Evolutionary conservation across 1,140 invertebrate genomes (phyloP), one percentile per base, ranked within the genome.

Genomic region (Drosophila serrata): DNA sequence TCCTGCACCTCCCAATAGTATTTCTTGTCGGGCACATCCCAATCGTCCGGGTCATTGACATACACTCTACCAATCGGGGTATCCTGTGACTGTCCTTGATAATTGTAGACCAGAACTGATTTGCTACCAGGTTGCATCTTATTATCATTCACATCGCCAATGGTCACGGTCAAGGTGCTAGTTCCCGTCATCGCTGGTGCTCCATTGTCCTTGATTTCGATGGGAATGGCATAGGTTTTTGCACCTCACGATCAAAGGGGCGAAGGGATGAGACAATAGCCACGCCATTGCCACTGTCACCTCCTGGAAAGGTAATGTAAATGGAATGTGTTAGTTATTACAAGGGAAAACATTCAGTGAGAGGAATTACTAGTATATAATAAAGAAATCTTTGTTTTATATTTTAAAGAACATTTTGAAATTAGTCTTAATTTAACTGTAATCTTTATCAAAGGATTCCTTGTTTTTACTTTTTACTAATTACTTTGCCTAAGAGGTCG

Each of bases 111-210:
- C 90, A 95, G 93, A 12, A 96, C 95, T 8, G 95, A 94, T 82
- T 96, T 96, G 62, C 93, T 93, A 19, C 95, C 96, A 19, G 95
- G 93, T 40, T 94, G 93, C 94, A 96, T 96, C 79, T 94, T 94
- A 86, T 96, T 96, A 82, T 96, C 95, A 81, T 96, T 96, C 40
- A 94, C 94, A 69, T 95, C 95, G 42, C 95, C 95, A 59, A 96
- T 96, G 63, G 95, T 94, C 8, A 96, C 94, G 4, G 94, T 95
- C 12, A 96, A 82, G 3, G 95, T 96, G 62, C 94, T 95, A 8
- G 95, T 95, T 57, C 95, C 95, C 1, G 95, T 95, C 93, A 95
- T 94, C 4, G 94, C 93, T 7, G 92, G 94, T 85, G 88, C 94
- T 72, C 93, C 94, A 77, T 91, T 94, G 91, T 93, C 93, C 93